These are phyloP conservation scores for Eristalis intricaria DNA, from an alignment of 2,888 invertebrate species.

Conservation along the genomic window DNA sequence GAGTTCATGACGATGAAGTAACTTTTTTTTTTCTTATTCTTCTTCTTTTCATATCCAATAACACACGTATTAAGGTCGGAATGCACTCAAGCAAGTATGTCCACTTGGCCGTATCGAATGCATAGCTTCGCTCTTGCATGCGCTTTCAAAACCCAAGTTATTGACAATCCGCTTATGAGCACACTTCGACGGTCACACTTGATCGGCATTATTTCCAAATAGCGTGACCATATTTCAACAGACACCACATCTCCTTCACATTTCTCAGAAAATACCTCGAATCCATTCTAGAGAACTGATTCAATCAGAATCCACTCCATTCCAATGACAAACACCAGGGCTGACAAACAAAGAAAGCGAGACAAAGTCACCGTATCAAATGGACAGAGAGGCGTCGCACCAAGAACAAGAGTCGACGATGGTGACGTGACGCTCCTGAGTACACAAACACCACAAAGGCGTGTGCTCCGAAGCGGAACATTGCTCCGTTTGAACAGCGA, in stretches of 20 bases:
- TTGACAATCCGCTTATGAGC: constrained; percentile 34
- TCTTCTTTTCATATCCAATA: not conserved
- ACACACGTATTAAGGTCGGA: not conserved
- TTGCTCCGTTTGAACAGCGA: constrained; percentile 39
- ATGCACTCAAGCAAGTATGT: not conserved
- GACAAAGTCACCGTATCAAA: constrained; percentile 17
- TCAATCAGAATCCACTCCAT: constrained; percentile 35
- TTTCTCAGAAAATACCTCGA: constrained; percentile 3
- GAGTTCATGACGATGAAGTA: not conserved
- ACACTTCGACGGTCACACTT: constrained; percentile 38
- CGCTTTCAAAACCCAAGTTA: not conserved
- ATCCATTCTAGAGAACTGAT: constrained; percentile 25
- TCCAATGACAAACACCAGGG: constrained; percentile 24
- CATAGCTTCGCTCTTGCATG: not conserved
- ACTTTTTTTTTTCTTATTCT: not conserved
- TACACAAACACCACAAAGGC: constrained; percentile 4
- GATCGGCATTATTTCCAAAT: constrained; percentile 30
- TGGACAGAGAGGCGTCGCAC: not conserved
- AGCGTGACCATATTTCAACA: constrained; percentile 1
- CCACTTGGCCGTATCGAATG: not conserved
- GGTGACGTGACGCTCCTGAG: constrained; percentile 1
- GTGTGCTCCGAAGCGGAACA: constrained; percentile 45
- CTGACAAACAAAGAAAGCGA: constrained; percentile 20
- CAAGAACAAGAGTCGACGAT: not conserved
- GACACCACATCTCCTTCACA: not conserved